Conservation (phyloP, 2,888 invertebrate species). For the Conistra vaccinii region DNA sequence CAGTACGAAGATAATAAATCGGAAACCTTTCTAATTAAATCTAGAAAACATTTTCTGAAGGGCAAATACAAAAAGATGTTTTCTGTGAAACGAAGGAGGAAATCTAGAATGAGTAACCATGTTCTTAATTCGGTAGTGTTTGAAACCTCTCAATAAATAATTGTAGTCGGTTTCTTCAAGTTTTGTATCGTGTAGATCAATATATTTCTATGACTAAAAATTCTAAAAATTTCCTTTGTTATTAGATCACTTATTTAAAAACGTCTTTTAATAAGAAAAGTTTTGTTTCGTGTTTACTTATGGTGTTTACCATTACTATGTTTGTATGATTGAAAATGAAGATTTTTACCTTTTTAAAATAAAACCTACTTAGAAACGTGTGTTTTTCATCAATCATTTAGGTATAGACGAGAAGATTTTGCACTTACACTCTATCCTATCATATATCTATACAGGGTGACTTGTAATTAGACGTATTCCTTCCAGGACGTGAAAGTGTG, state of each 20-base stretch:
- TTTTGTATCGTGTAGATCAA: slow-evolving; percentile 20
- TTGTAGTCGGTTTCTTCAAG: background rate
- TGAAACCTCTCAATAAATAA: slow-evolving; percentile 26
- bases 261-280: background rate
- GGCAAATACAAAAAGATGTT: slow-evolving; percentile 79
- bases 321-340: slow-evolving; percentile 41
- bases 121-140: slow-evolving; percentile 31
- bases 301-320: slow-evolving; percentile 15
- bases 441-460: background rate
- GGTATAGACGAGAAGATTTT: background rate
- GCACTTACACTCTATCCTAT: background rate
- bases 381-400: background rate
- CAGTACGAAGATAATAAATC: slow-evolving; percentile 48
- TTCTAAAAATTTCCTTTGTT: background rate
- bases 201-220: slow-evolving; percentile 25
- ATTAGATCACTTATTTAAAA: background rate
- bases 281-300: slow-evolving; percentile 24
- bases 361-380: background rate
- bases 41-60: slow-evolving; percentile 74
- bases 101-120: slow-evolving; percentile 65
- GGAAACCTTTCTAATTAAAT: slow-evolving; percentile 68
- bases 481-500: no score
- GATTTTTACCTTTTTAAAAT: background rate
- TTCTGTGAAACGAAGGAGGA: slow-evolving; percentile 73
- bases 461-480: no score